Conservation (phyloP, 2,888 invertebrate genomes). For the Eilema griseolum region DNA sequence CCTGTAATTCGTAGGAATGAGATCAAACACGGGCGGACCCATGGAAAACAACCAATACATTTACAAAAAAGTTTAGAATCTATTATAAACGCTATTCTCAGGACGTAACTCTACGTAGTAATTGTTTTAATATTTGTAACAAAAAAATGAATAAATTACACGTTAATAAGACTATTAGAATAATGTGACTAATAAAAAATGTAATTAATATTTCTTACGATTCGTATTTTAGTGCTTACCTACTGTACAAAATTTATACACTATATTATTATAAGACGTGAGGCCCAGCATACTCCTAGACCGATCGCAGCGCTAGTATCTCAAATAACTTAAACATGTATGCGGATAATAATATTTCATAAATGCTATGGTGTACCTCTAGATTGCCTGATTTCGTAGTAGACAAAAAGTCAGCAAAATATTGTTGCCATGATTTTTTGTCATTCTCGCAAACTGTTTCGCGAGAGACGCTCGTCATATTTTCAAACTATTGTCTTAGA, state of each 20-base stretch:
- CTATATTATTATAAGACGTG: no score
- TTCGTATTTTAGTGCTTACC: not conserved
- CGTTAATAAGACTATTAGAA: not conserved
- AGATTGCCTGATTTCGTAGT: not conserved
- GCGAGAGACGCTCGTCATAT: slow-evolving; percentile 59
- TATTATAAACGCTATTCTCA: not conserved
- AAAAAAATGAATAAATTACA: not conserved
- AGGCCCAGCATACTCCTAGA: not conserved
- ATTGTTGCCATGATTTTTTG: slow-evolving; percentile 61
- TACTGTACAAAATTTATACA: not conserved
- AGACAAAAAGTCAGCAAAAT: not conserved
- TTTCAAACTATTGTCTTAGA: slow-evolving; percentile 48
- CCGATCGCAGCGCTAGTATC: not conserved
- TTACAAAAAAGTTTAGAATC: not conserved
- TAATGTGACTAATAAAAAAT: not conserved
- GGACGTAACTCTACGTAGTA: not conserved
- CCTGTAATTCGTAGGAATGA: not conserved
- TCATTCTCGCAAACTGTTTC: slow-evolving; percentile 64
- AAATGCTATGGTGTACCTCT: not conserved
- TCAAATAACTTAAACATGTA: not conserved
- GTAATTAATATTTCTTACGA: not conserved
- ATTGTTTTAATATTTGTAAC: not conserved
- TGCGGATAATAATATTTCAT: not conserved
- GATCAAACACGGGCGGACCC: not conserved
- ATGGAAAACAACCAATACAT: not conserved